A percentile compares a stretch with the other conserved stretches of the same genome.
Evolutionary conservation across 2,797 vertebrate species (phyloP).

Genomic region (Fundulus diaphanus): DNA sequence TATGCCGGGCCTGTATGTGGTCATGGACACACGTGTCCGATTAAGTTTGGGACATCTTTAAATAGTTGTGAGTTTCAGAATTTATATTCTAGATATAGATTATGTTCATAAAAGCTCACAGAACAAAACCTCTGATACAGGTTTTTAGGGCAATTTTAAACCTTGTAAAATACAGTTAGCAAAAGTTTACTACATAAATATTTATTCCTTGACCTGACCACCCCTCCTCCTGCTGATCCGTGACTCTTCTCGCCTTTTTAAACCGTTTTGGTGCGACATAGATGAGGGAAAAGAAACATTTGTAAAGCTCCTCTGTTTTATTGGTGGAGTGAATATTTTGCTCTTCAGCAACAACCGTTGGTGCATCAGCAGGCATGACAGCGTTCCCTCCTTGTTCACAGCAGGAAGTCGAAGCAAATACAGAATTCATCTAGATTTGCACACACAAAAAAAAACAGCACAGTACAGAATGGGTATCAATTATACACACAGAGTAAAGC

Average conservation of each 20-base stretch:
- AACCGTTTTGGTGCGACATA: conserved; percentile 1
- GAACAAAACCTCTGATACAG: no score
- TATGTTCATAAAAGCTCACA: background rate
- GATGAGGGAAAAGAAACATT: conserved; percentile 21
- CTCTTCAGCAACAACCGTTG: conserved; percentile 57
- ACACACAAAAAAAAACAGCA: conserved; percentile 60
- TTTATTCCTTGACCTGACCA: no score
- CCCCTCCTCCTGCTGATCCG: no score
- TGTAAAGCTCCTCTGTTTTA: conserved; percentile 68
- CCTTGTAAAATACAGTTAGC: background rate
- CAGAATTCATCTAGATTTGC: conserved; percentile 45
- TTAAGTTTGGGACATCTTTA: background rate
- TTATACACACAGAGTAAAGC: conserved; percentile 36
- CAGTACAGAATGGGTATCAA: conserved; percentile 46
- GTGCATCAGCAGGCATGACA: conserved; percentile 57
- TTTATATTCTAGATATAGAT: background rate
- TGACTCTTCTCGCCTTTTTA: background rate
- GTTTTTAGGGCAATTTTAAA: background rate
- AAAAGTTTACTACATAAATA: no score
- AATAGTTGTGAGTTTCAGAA: background rate
- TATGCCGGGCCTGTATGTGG: background rate
- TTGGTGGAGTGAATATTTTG: conserved; percentile 67
- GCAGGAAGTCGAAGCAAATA: conserved; percentile 36
- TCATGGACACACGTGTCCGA: background rate
- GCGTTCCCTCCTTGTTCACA: conserved; percentile 60